phyloP scores from a whole-genome alignment of 2,797 vertebrate species.

The Hybognathus amarus region DNA sequence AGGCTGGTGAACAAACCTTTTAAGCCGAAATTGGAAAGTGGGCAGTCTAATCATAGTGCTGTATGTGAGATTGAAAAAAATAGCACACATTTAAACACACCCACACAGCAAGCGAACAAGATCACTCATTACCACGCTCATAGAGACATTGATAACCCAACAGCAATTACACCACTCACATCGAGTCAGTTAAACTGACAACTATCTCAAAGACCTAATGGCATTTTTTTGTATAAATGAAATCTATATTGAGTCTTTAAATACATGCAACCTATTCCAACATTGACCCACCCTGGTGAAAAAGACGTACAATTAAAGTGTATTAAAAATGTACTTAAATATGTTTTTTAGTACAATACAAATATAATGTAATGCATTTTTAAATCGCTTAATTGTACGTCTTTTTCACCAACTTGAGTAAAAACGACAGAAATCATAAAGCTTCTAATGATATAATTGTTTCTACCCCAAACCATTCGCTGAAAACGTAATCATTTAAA shows the following conservation, averaged over 20 bases:
- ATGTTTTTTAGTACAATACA: too few species aligned
- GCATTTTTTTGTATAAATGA: not conserved
- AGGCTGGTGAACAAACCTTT: slow-evolving; percentile 35
- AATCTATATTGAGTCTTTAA: not conserved
- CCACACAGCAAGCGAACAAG: slow-evolving; percentile 8
- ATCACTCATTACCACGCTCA: slow-evolving; percentile 51
- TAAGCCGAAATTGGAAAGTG: not conserved
- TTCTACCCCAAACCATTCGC: not conserved
- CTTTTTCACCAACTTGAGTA: too few species aligned
- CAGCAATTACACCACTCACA: not conserved
- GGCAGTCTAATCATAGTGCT: slow-evolving; percentile 44
- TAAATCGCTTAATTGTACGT: too few species aligned
- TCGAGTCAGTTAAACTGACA: slow-evolving; percentile 4
- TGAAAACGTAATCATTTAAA: not conserved
- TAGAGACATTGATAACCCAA: slow-evolving; percentile 25
- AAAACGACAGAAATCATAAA: not conserved
- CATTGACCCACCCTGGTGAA: too few species aligned
- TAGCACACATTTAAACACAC: slow-evolving; percentile 14
- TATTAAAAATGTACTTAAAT: too few species aligned
- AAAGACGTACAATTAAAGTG: too few species aligned
- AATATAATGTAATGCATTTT: too few species aligned
- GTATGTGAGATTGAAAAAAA: not conserved
- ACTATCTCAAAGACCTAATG: not conserved
- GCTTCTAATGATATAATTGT: not conserved
- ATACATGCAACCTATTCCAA: not conserved